Conservation (phyloP, 2,113 vertebrate species). For the Nesoenas mayeri region DNA sequence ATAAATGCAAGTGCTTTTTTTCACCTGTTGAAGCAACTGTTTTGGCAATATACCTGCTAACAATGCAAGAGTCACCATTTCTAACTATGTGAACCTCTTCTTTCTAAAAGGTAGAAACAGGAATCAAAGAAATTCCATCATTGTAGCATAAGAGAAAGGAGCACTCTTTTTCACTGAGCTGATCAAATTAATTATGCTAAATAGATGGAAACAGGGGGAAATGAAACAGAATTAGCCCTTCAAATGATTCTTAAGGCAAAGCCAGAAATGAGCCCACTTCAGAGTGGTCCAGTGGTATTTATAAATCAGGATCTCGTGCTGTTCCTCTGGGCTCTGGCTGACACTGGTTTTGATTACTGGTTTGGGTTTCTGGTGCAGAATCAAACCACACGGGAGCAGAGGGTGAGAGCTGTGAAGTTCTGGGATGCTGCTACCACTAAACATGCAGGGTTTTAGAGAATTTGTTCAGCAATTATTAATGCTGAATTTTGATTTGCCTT, state of each 20-base stretch:
- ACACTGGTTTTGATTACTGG: neutral
- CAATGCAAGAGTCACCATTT: neutral
- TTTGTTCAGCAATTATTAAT: slow-evolving; percentile 8
- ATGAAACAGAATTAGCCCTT: slow-evolving; percentile 68
- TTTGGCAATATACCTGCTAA: neutral
- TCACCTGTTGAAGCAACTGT: neutral
- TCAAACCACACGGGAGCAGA: neutral
- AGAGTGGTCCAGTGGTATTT: slow-evolving; percentile 63
- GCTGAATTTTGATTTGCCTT: slow-evolving; percentile 34
- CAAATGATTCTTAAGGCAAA: slow-evolving; percentile 62
- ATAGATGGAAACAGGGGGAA: slow-evolving; percentile 60
- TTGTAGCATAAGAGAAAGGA: slow-evolving; percentile 62
- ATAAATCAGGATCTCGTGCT: neutral
- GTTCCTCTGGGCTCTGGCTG: slow-evolving; percentile 29
- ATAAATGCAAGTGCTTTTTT: neutral
- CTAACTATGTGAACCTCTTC: neutral
- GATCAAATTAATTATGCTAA: slow-evolving; percentile 90
- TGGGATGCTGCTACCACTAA: neutral
- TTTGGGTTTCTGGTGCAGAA: neutral
- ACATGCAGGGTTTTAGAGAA: neutral
- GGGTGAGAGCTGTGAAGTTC: neutral
- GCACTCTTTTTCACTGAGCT: slow-evolving; percentile 40
- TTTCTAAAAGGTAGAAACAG: neutral
- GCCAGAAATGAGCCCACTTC: slow-evolving; percentile 51
- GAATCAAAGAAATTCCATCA: slow-evolving; percentile 62